A percentile compares a stretch with the other conserved stretches of the same genome.
Evolutionary conservation across 37 sponge, comb jelly and placozoan species (phyloP).

Genomic region (Halisarca cf. caerulea): DNA sequence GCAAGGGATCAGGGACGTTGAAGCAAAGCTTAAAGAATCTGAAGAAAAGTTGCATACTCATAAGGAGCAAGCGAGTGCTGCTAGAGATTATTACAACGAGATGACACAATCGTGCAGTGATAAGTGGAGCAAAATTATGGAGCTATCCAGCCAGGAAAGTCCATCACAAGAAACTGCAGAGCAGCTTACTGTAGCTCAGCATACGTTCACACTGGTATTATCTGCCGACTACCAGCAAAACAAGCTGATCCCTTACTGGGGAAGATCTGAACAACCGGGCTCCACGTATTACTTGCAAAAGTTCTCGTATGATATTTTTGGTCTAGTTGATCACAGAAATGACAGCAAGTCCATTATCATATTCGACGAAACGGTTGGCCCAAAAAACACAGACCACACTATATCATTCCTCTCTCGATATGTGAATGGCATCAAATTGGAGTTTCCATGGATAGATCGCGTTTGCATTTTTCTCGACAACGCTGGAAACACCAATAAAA

Average conservation of each 20-base stretch:
- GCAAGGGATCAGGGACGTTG: background rate
- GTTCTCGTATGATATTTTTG: conserved; percentile 39
- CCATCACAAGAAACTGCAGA: background rate
- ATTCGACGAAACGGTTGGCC: conserved; percentile 41
- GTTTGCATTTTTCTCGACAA: conserved; percentile 52
- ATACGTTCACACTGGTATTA: conserved; percentile 30
- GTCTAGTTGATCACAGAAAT: conserved; percentile 43
- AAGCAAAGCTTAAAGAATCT: background rate
- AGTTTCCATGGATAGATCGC: conserved; percentile 41
- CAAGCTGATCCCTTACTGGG: conserved; percentile 60
- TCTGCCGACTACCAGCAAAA: conserved; percentile 48
- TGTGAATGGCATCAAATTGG: background rate
- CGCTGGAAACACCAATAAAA: conserved; percentile 41
- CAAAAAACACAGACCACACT: conserved; percentile 59
- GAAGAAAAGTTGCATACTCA: conserved; percentile 18
- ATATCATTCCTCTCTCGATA: conserved; percentile 20
- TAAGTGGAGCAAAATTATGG: conserved; percentile 11
- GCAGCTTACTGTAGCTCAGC: background rate
- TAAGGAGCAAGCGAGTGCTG: conserved; percentile 22
- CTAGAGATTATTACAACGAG: conserved; percentile 31
- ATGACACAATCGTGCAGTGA: background rate
- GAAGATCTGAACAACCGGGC: conserved; percentile 37
- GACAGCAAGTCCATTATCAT: background rate
- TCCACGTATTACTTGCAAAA: conserved; percentile 44
- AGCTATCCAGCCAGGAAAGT: background rate